Evolutionary conservation across 2,797 vertebrate genomes (phyloP).

Genomic region (Coranthus polyacanthus): DNA sequence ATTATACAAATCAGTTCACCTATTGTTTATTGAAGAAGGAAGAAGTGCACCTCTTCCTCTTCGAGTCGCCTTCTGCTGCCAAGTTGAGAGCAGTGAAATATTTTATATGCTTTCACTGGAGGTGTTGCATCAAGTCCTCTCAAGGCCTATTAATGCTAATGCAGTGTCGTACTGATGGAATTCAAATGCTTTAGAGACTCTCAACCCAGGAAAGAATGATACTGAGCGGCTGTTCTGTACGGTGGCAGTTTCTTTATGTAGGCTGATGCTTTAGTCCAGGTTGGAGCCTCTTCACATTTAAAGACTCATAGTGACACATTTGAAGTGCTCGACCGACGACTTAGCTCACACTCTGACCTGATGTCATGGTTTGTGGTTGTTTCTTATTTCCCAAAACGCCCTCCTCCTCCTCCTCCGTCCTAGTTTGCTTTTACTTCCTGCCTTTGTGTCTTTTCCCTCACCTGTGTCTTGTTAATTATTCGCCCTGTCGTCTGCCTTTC

Average conservation of each 20-base stretch:
- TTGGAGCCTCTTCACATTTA: neutral
- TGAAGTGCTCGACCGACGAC: no score
- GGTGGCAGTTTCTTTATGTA: conserved; percentile 42
- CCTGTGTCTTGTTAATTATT: no score
- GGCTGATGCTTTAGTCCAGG: conserved; percentile 10
- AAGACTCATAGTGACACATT: no score
- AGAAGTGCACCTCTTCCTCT: conserved; percentile 3
- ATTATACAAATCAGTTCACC: no score
- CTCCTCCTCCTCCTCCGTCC: no score
- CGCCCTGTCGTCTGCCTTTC: no score
- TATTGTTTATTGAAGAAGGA: neutral
- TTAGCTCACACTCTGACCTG: no score
- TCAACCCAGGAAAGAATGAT: neutral
- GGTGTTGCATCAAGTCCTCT: conserved; percentile 32
- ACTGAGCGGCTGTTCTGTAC: neutral
- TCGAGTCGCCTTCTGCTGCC: conserved; percentile 11
- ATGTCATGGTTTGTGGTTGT: no score
- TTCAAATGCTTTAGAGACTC: conserved; percentile 35
- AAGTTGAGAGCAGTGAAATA: conserved; percentile 23
- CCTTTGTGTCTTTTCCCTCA: no score
- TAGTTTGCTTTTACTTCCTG: no score
- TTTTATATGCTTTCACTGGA: conserved; percentile 38
- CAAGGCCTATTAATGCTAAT: conserved; percentile 47
- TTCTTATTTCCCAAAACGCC: no score
- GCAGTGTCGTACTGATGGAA: conserved; percentile 6